Evolutionary conservation across 2,797 vertebrate genomes (phyloP).

Genomic region (Protonibea diacanthus): DNA sequence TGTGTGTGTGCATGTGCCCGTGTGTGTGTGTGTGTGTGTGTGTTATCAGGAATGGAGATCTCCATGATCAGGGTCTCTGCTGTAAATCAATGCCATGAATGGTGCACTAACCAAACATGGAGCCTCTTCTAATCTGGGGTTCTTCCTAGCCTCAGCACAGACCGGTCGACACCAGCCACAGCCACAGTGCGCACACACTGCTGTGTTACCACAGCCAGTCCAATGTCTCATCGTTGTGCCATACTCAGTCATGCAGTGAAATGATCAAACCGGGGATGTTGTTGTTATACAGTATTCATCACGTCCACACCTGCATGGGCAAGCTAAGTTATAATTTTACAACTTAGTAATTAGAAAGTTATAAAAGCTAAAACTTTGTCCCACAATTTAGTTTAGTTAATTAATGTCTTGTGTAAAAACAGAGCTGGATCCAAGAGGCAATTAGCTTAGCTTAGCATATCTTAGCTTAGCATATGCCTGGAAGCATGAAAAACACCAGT

Average conservation of each 20-base stretch:
- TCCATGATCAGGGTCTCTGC: conserved; percentile 60
- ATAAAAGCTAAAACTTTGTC: not conserved
- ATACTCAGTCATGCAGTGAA: conserved; percentile 45
- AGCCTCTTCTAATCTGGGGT: conserved; percentile 63
- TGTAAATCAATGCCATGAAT: conserved; percentile 67
- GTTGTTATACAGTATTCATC: not conserved
- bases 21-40: conserved; percentile 1
- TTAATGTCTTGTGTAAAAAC: too few species aligned
- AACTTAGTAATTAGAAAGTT: not conserved
- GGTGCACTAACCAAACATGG: conserved; percentile 67
- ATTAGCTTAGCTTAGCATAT: not conserved
- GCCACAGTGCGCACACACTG: conserved; percentile 22
- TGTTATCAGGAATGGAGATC: conserved; percentile 57
- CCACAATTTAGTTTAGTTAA: too few species aligned
- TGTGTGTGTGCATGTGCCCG: conserved; percentile 9
- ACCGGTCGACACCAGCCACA: conserved; percentile 45
- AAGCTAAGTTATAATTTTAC: not conserved
- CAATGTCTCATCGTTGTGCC: conserved; percentile 35
- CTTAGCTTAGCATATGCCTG: too few species aligned
- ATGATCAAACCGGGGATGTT: not conserved
- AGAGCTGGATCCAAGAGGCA: not conserved
- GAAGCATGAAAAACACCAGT: not conserved
- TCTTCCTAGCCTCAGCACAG: conserved; percentile 46
- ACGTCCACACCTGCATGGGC: not conserved
- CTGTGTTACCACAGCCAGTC: conserved; percentile 30